Base-by-base conservation (phyloP, 2,888 invertebrate species). In the Minunthozetes semirufus region DNA sequence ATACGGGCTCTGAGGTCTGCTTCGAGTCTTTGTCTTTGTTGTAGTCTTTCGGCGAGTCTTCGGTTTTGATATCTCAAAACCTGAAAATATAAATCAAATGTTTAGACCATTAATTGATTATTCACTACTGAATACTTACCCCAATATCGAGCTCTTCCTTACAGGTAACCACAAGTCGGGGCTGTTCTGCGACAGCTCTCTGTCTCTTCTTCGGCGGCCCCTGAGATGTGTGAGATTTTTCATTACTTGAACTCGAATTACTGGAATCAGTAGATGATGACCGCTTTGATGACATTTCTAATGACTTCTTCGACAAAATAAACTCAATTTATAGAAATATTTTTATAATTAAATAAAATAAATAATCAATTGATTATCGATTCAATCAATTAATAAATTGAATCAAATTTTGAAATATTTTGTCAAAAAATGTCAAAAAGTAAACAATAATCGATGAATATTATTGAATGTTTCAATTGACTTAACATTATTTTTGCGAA, bases 11-110 rank as follows among this genome's bases (percentile, higher is more conserved):
- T 87, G 76, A 92, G 86, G 81, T 94, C 94, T 0, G 89, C 88
- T 83, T 95, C 94, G 77, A 90, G 88, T 78, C 93, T 87, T 82
- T 94, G 93, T 77, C 97, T 87, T 83, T 94, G 93, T 82, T 97
- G 95, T 80, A 99, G 88, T 81, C 83, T 79, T 79, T 86, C 85
- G 46, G 92, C 92, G 74, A 99, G 86, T 83, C 98, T 98, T 84
- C 94, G 94, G 82, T 98, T 97, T 85, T 99, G 98, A 83, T 96
- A 96, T 82, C 74, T 68, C n/a, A 74, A 53, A 17, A 74, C 38
- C 74, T 74, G 22, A 61, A 8, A 56, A 4, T 9, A 29, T 3
- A 50, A 6, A 72, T 1, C 11, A 56, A 56, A 6, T 48, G 13
- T 17, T 17, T n/a, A 1, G 33, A 72, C 11, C 2, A 72, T 8